phyloP scores from a whole-genome alignment of 2,113 vertebrate species.

The Alouatta palliata region DNA sequence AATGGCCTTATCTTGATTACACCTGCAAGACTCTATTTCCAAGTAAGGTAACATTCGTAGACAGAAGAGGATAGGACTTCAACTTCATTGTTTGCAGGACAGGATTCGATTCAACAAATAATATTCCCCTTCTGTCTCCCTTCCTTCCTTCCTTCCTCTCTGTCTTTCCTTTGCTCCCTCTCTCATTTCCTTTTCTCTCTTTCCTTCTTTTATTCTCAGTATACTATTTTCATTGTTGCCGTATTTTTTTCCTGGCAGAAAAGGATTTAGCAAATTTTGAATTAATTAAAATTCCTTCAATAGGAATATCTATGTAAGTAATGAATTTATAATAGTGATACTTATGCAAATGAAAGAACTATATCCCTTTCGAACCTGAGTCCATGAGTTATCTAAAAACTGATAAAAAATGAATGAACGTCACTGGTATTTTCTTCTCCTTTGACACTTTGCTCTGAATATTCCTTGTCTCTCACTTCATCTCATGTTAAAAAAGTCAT shows the following conservation, averaged over 20 bases:
- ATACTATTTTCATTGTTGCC: not conserved
- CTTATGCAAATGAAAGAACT: not conserved
- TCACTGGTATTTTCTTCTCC: not conserved
- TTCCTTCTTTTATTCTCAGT: not conserved
- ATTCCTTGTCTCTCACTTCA: not conserved
- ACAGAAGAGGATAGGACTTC: not conserved
- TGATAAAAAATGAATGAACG: not conserved
- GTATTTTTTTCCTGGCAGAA: not conserved
- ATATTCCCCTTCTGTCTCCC: not conserved
- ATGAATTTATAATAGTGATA: not conserved
- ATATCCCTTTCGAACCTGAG: not conserved
- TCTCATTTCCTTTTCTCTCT: not conserved
- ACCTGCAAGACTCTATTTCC: not conserved
- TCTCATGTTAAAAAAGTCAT: not conserved
- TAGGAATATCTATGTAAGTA: not conserved
- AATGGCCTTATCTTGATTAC: not conserved
- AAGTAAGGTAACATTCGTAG: not conserved
- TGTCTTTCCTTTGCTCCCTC: no score
- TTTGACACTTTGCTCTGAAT: not conserved
- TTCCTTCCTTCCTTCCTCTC: not conserved
- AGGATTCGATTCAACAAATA: not conserved
- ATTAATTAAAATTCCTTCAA: not conserved
- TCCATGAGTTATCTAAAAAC: not conserved
- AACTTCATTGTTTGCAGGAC: not conserved
- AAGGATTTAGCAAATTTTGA: not conserved